Conservation (phyloP, 2,888 invertebrate genomes). For the Dysmachus trigonus region DNA sequence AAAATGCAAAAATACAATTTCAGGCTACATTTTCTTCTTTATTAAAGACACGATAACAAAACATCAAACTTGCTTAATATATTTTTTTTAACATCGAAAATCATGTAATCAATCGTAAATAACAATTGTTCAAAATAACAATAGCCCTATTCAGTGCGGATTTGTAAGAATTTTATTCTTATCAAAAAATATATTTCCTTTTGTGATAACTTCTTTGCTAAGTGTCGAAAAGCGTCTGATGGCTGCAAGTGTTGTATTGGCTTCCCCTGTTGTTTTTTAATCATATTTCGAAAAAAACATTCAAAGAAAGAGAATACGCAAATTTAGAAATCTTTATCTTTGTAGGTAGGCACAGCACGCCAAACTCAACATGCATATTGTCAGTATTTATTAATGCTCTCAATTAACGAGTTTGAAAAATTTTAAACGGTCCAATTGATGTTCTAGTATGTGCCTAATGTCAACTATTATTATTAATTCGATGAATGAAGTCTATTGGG, state of each 20-base stretch:
- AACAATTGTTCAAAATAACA: neutral
- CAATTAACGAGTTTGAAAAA: neutral
- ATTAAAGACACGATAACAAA: neutral
- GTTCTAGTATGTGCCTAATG: neutral
- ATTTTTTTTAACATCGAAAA: neutral
- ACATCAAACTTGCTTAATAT: neutral
- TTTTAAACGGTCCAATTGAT: neutral
- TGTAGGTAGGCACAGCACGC: neutral
- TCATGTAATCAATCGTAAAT: neutral
- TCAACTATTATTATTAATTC: neutral
- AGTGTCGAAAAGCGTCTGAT: slow-evolving; percentile 62
- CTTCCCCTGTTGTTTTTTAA: slow-evolving; percentile 24
- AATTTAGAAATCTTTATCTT: neutral
- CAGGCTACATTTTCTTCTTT: neutral
- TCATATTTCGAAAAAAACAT: neutral
- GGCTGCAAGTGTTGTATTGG: slow-evolving; percentile 57
- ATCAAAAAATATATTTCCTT: slow-evolving; percentile 62
- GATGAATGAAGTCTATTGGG: neutral
- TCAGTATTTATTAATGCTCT: neutral
- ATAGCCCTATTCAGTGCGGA: neutral
- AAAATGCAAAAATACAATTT: neutral
- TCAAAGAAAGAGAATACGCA: neutral
- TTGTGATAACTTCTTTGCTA: slow-evolving; percentile 62
- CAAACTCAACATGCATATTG: neutral
- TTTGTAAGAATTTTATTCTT: slow-evolving; percentile 48